A percentile compares a stretch with the other conserved stretches of the same genome.
These are phyloP conservation scores for Pterois miles DNA, from an alignment of 2,797 vertebrate genomes.

Conservation along the genomic window DNA sequence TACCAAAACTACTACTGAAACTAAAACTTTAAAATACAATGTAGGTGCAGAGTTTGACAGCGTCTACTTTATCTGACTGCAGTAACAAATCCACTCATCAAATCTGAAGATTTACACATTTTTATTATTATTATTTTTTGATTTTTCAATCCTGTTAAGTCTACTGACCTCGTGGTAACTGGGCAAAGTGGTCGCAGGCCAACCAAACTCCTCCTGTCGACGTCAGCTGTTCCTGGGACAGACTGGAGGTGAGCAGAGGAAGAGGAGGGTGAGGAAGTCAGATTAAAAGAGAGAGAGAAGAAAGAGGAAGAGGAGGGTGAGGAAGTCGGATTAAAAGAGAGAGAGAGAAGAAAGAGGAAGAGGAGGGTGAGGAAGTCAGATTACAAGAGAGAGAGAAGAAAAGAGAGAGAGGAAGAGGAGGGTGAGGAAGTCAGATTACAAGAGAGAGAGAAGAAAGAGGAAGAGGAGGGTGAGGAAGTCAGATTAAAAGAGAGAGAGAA, in stretches of 20 bases:
- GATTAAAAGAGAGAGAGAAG: not conserved
- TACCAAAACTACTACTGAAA: too few species aligned
- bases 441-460: too few species aligned
- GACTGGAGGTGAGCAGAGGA: slow-evolving; percentile 68
- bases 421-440: too few species aligned
- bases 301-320: not conserved
- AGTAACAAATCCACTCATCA: not conserved
- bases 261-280: not conserved
- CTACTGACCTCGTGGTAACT: slow-evolving; percentile 86
- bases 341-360: not conserved
- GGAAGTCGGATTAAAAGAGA: too few species aligned
- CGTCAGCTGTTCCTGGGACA: slow-evolving; percentile 88
- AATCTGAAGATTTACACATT: too few species aligned
- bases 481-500: too few species aligned
- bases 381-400: too few species aligned
- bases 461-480: too few species aligned
- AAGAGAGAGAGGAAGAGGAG: too few species aligned
- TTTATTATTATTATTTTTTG: not conserved
- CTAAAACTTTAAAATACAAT: not conserved
- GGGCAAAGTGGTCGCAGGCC: slow-evolving; percentile 86
- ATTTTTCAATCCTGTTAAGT: not conserved
- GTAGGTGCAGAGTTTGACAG: too few species aligned
- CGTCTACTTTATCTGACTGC: not conserved
- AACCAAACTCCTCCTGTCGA: slow-evolving; percentile 91
- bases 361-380: too few species aligned